A percentile compares a stretch with the other conserved stretches of the same genome.
Evolutionary conservation across 2,888 invertebrate genomes (phyloP).

Genomic region (Chrysolina americana): DNA sequence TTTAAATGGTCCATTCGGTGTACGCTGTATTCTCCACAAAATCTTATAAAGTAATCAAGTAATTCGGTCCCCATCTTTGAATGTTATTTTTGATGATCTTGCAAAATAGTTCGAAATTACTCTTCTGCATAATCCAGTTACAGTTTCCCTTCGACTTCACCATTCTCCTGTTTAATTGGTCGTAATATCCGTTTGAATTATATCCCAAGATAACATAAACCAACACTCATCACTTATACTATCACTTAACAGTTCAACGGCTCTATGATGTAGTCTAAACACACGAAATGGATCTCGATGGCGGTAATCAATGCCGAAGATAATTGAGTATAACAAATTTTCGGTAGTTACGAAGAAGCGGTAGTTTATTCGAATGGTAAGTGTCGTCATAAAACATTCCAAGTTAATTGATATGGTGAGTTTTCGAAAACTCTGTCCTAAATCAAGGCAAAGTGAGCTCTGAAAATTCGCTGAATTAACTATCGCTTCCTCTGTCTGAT

Average conservation of each 20-base stretch:
- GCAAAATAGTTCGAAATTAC: conserved; percentile 5
- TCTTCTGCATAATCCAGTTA: conserved; percentile 16
- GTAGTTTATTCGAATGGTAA: neutral
- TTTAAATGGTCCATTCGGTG: too few species aligned
- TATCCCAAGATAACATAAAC: conserved; percentile 42
- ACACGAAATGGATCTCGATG: conserved; percentile 32
- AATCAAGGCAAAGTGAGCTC: too few species aligned
- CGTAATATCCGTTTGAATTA: conserved; percentile 45
- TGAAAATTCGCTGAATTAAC: too few species aligned
- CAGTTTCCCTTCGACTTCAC: conserved; percentile 12
- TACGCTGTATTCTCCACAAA: neutral
- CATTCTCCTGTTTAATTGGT: conserved; percentile 37
- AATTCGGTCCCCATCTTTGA: conserved; percentile 11
- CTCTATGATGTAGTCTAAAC: conserved; percentile 34
- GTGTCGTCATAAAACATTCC: neutral
- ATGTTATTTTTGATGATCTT: conserved; percentile 11
- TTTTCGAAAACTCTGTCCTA: neutral
- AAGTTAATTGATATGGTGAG: neutral
- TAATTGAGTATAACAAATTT: conserved; percentile 9
- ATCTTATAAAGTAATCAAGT: too few species aligned
- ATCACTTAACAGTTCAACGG: conserved; percentile 46
- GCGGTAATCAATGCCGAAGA: conserved; percentile 21
- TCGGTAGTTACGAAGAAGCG: neutral
- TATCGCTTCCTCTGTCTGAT: too few species aligned
- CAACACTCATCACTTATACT: conserved; percentile 44